Evolutionary conservation across 2,888 invertebrate genomes (phyloP), one percentile per base, ranked within the genome.

Genomic region (Spicauda simplicius): DNA sequence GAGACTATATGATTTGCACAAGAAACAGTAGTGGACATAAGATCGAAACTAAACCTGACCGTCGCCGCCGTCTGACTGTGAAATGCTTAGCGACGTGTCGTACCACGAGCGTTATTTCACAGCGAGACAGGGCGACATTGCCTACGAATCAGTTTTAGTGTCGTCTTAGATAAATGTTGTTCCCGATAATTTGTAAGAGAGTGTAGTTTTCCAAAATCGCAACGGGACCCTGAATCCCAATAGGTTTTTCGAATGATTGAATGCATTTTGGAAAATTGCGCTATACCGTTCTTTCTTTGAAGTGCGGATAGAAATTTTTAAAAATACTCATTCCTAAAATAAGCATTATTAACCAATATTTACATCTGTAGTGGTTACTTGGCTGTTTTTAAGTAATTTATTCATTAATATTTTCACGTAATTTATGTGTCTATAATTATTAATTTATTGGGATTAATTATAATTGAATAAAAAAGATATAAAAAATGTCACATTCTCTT

Each of bases 371-470:
- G 92, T 85, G 82, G 88, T 91, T 92, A 88, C 86, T 88, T 91
- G 91, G 89, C 91, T 92, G 91, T 91, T 92, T 65, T 91, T 88
- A 88, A 79, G 87, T 91, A 91, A 89, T 89, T 87, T 85, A 88
- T 88, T 89, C 80, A 88, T 86, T 88, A 84, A 90, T 91, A 89
- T 89, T 93, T 93, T 90, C 90, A 86, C 87, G 91, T 93, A 89
- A 91, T 88, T 92, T 93, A 88, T 90, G 92, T 93, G 93, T 91
- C 93, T 93, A 91, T 88, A 88, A 87, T 88, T 90, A 89, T 92
- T 91, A 88, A 88, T 90, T 91, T 91, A 91, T 91, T 90, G 91
- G 89, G 89, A 89, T 86, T 87, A 87, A 87, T 86, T 86, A 86
- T 88, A 90, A 90, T 89, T 88, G 86, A 87, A 88, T 85, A 84